phyloP scores from a whole-genome alignment of 2,888 invertebrate species.

The Volucella zonaria region DNA sequence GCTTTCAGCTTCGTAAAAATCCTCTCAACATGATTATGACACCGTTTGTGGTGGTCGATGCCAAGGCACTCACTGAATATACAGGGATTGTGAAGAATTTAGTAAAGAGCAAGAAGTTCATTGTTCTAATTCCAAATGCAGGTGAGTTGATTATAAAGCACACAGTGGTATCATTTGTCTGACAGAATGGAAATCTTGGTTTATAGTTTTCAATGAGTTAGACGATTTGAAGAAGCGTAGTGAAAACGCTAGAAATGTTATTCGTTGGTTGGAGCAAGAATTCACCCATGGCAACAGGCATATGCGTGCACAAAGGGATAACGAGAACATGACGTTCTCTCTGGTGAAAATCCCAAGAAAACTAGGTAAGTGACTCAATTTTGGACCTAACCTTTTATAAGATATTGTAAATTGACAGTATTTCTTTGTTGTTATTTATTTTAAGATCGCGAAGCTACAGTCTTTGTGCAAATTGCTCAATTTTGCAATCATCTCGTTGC shows the following conservation, averaged over 20 bases:
- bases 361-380: slow-evolving; percentile 84
- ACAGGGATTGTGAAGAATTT: slow-evolving; percentile 91
- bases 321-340: slow-evolving; percentile 89
- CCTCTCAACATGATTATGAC: slow-evolving; percentile 85
- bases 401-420: not conserved
- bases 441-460: slow-evolving; percentile 81
- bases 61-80: slow-evolving; percentile 90
- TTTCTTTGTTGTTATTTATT: not conserved
- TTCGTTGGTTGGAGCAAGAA: slow-evolving; percentile 95
- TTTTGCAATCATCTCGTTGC: slow-evolving; percentile 82
- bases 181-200: slow-evolving; percentile 48
- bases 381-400: not conserved
- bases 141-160: slow-evolving; percentile 85
- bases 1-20: slow-evolving; percentile 79
- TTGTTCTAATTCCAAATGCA: slow-evolving; percentile 93
- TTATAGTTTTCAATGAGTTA: slow-evolving; percentile 92
- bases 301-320: slow-evolving; percentile 92
- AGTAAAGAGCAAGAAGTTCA: slow-evolving; percentile 91
- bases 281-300: slow-evolving; percentile 93
- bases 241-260: slow-evolving; percentile 93
- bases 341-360: slow-evolving; percentile 90
- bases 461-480: slow-evolving; percentile 82
- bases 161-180: not conserved
- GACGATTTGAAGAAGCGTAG: slow-evolving; percentile 94
- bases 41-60: slow-evolving; percentile 94